phyloP scores from a whole-genome alignment of 2,113 vertebrate species.

The Cisticola juncidis region DNA sequence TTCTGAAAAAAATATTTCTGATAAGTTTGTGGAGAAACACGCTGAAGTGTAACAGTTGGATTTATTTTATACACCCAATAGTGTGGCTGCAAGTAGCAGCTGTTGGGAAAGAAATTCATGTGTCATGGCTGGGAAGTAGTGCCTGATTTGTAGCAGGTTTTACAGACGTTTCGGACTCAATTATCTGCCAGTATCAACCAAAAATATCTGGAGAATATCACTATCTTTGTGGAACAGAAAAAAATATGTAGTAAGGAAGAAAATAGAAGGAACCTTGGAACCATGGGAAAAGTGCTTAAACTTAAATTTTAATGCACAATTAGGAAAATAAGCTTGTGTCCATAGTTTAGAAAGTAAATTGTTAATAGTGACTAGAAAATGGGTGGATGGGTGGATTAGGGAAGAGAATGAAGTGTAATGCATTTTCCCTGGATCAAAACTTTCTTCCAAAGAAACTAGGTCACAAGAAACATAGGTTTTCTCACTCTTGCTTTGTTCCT shows the following conservation, averaged over 20 bases:
- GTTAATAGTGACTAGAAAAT: background rate
- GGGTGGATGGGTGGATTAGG: background rate
- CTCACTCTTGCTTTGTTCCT: background rate
- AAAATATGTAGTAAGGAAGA: background rate
- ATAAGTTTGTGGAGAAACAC: background rate
- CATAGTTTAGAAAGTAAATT: background rate
- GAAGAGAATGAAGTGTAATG: background rate
- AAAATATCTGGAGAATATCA: background rate
- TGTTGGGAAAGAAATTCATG: background rate
- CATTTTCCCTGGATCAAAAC: background rate
- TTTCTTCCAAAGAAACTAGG: background rate
- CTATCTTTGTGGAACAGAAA: background rate
- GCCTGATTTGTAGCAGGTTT: background rate
- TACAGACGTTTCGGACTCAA: background rate
- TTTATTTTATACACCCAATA: background rate
- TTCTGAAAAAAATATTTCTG: background rate
- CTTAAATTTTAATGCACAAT: background rate
- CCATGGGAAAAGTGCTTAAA: background rate
- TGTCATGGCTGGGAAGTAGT: background rate
- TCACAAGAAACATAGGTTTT: background rate
- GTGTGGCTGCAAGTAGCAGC: background rate
- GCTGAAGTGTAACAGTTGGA: background rate
- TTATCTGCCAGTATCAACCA: background rate
- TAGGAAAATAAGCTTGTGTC: background rate
- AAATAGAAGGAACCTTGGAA: background rate